Base-by-base conservation (phyloP, 2,888 invertebrate species). In the Hypolimnas misippus region DNA sequence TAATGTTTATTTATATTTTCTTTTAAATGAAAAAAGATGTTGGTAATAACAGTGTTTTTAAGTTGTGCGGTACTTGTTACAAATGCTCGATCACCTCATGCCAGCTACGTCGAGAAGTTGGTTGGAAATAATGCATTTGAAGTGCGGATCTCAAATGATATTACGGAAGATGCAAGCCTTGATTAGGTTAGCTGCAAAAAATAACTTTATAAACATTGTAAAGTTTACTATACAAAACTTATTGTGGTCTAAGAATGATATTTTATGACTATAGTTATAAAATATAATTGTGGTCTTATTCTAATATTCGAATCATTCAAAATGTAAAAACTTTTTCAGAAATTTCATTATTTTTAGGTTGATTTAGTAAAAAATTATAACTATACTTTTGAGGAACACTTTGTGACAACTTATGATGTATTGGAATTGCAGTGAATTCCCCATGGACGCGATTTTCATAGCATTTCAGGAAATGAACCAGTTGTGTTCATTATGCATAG, bases 381-480 rank as follows among this genome's bases (percentile, higher is more conserved):
- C 0, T 96, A 96, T 77, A 93, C 93, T 0, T 78, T 93, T 0
- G 95, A 96, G 82, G 89, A 86, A 12, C 94, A 96, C 76, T 78
- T 78, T 2, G 93, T 95, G 0, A 85, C 83, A 3, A 98, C 97
- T 0, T 79, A 90, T 2, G 98, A 98, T 88, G 96, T 96, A 14
- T 85, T 98, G 66, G 92, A 93, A 63, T 71, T 97, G 75, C 96
- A 97, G 77, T 93, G 97, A 46, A 96, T 97, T 50, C 92, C 93
- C 0, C 92, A 93, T 25, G 93, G 93, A 0, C 87, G 89, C 3
- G 88, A 89, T 14, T 83, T 68, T 1, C 76, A 86, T 66, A 86
- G 86, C 44, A 75, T 72, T 0, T 89, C 90, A 0, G 81, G 78
- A 14, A 87, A 85, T n/a, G 93, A 87, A 64, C 93, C 93, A 0